Percentiles rank a stretch among this genome's conserved stretches.
Conservation (phyloP, 2,113 vertebrate genomes). For the Pseudorasbora parva region DNA sequence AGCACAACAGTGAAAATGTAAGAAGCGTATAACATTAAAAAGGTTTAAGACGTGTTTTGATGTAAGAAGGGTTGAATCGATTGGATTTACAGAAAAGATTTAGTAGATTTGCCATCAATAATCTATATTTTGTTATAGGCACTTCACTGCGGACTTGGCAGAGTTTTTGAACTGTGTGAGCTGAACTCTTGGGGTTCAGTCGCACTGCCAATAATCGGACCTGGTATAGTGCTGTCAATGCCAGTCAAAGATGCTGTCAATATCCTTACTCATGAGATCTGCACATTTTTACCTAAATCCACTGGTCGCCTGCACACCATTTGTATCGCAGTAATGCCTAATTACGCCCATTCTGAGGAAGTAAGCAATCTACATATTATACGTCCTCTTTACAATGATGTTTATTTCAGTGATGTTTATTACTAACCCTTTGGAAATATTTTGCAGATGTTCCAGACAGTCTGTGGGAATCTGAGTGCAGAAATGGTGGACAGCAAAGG, state of each 20-base stretch:
- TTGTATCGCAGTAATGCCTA: conserved; percentile 63
- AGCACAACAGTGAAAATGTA: conserved; percentile 58
- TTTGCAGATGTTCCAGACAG: conserved; percentile 61
- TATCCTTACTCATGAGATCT: conserved; percentile 62
- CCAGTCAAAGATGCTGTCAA: conserved; percentile 50
- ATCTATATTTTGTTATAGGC: conserved; percentile 55
- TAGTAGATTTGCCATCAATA: neutral
- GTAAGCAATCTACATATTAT: conserved; percentile 44
- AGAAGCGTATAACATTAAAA: neutral
- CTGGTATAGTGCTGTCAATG: conserved; percentile 57
- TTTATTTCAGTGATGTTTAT: neutral
- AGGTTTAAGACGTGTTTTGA: neutral
- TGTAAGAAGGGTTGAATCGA: neutral
- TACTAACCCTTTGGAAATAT: neutral
- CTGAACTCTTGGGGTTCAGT: conserved; percentile 57
- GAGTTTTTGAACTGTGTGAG: conserved; percentile 63
- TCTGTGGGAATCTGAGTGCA: conserved; percentile 48
- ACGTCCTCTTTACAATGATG: neutral
- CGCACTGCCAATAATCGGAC: conserved; percentile 70
- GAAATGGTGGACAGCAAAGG: conserved; percentile 56
- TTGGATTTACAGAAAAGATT: neutral
- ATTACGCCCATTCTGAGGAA: conserved; percentile 55
- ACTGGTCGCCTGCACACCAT: conserved; percentile 59
- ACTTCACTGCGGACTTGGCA: conserved; percentile 57
- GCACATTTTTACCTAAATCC: conserved; percentile 48